These are phyloP conservation scores for Crioceris asparagi DNA, from an alignment of 2,888 invertebrate species.

Conservation along the genomic window DNA sequence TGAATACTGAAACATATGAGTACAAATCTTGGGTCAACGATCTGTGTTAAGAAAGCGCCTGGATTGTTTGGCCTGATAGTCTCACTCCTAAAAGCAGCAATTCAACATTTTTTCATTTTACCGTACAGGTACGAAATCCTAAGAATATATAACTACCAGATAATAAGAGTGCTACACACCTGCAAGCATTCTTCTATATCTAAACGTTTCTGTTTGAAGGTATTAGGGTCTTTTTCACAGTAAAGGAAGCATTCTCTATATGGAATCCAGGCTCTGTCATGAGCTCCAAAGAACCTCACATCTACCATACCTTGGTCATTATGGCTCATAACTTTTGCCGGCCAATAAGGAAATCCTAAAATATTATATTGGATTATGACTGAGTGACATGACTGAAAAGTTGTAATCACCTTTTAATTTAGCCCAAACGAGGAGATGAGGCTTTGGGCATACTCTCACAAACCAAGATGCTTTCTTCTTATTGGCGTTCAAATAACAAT, in stretches of 20 bases:
- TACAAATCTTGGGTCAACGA: too few relatives aligned
- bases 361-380: not conserved
- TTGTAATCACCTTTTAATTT: conserved; percentile 65
- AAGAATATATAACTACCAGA: too few relatives aligned
- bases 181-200: conserved; percentile 53
- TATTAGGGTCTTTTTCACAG: conserved; percentile 63
- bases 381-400: not conserved
- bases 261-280: conserved; percentile 87
- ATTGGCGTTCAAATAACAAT: conserved; percentile 82
- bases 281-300: conserved; percentile 90
- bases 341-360: conserved; percentile 88
- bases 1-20: too few relatives aligned
- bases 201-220: conserved; percentile 47
- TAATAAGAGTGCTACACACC: conserved; percentile 33
- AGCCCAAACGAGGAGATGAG: conserved; percentile 91
- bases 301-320: conserved; percentile 61
- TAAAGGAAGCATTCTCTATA: conserved; percentile 74
- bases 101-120: too few relatives aligned
- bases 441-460: conserved; percentile 79
- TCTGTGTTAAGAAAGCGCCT: too few relatives aligned
- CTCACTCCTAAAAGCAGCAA: too few relatives aligned
- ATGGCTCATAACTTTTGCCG: conserved; percentile 80
- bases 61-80: too few relatives aligned
- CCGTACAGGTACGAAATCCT: too few relatives aligned
- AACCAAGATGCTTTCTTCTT: conserved; percentile 77